Base-by-base conservation (phyloP, 2,113 vertebrate genomes). In the Thymallus thymallus region DNA sequence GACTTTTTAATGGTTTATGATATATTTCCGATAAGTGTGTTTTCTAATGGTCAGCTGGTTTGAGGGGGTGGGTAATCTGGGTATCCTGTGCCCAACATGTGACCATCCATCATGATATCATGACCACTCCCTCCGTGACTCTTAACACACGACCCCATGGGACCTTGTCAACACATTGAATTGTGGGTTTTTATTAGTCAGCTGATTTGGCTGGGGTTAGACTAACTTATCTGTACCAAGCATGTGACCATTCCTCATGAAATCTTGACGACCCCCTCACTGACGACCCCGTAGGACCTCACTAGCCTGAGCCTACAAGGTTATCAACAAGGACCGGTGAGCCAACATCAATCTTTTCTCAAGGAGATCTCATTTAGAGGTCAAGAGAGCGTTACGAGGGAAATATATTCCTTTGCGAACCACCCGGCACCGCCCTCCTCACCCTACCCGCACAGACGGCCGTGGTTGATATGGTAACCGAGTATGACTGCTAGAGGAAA, bases 381-480 rank as follows among this genome's bases (percentile, higher is more conserved):
- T 10, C 7, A 41, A 55, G 51, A 55, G 51, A 20, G 18, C 18
- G 16, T 18, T 55, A 20, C 51, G 51, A 20, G 7, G 18, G 51
- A 55, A 16, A 20, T 20, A 5, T 55, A 55, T 6, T 30, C 4
- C 4, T 29, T 26, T 16, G 30, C 14, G 24, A 14, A 1, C 2
- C 30, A 18, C 5, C 16, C 64, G 13, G 64, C 30, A 30, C 30
- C 22, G 35, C 35, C 35, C 35, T 41, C 35, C 35, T 10, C 35
- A 9, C 30, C 76, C 65, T 10, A 4, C 51, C 55, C 55, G 22
- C 69, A 69, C 76, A 88, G 81, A 86, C 84, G 82, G 85, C 83
- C 82, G 82, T 61, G 85, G 86, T 35, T 23, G 10, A 22, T 13
- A 23, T 16, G 29, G 74, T 70, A 76, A 80, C 69, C 83, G 45